phyloP scores from a whole-genome alignment of 2,113 vertebrate species.

The Orcinus orca region DNA sequence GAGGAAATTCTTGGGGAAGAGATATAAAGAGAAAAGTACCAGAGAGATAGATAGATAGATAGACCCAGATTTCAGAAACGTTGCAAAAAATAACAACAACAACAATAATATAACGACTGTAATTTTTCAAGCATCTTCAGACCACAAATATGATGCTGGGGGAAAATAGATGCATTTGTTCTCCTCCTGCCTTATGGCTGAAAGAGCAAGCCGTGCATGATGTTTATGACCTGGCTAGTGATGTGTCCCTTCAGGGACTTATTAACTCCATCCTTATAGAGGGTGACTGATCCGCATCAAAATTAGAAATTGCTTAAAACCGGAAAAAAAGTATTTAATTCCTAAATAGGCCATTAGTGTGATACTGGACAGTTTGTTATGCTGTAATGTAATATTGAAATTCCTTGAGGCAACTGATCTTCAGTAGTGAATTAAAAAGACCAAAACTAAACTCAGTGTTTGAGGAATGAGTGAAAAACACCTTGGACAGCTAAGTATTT shows the following conservation, averaged over 20 bases:
- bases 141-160: slow-evolving; percentile 27
- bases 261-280: slow-evolving; percentile 63
- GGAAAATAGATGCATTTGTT: slow-evolving; percentile 51
- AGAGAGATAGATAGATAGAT: neutral
- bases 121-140: slow-evolving; percentile 59
- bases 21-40: neutral
- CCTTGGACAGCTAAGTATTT: slow-evolving; percentile 6
- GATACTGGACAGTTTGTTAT: slow-evolving; percentile 74
- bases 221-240: slow-evolving; percentile 57
- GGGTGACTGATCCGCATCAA: slow-evolving; percentile 52
- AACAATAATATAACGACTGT: slow-evolving; percentile 29
- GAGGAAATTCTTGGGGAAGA: neutral
- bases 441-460: slow-evolving; percentile 37
- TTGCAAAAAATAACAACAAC: neutral
- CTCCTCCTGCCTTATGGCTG: slow-evolving; percentile 39
- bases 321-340: slow-evolving; percentile 57
- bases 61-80: slow-evolving; percentile 30
- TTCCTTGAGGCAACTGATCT: slow-evolving; percentile 71
- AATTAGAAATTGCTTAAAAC: slow-evolving; percentile 76
- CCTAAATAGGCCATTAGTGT: slow-evolving; percentile 70
- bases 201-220: slow-evolving; percentile 51
- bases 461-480: slow-evolving; percentile 43
- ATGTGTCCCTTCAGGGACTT: slow-evolving; percentile 67
- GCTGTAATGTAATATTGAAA: slow-evolving; percentile 72
- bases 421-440: slow-evolving; percentile 61